phyloP scores from a whole-genome alignment of 2,113 vertebrate genomes.

The Gobio gobio region DNA sequence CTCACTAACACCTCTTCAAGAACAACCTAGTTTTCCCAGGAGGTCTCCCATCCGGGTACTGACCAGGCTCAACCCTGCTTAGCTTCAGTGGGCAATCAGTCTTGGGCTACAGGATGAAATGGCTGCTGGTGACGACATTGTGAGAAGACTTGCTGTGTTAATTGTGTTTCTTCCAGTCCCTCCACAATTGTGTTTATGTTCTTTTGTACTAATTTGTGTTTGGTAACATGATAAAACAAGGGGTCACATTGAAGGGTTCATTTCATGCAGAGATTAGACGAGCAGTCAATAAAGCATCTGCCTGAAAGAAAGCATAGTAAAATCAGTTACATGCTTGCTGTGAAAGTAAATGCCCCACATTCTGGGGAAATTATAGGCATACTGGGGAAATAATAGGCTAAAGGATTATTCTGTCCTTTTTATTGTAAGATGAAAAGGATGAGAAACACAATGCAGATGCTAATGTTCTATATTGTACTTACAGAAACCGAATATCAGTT shows the following conservation, averaged over 20 bases:
- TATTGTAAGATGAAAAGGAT: constrained; percentile 1
- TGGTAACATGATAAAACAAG: constrained; percentile 5
- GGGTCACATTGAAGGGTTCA: background rate
- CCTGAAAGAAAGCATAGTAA: background rate
- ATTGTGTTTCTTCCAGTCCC: background rate
- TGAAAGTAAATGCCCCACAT: background rate
- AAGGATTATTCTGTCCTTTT: background rate
- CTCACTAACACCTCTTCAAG: too few relatives aligned
- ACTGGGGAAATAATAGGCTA: background rate
- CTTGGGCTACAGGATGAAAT: too few relatives aligned
- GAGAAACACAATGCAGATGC: background rate
- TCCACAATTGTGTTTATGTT: background rate
- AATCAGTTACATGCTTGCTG: constrained; percentile 21
- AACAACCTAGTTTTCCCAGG: too few relatives aligned
- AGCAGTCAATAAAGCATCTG: constrained; percentile 4
- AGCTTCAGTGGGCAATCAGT: too few relatives aligned
- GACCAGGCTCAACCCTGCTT: too few relatives aligned
- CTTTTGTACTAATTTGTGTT: background rate
- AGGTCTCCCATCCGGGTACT: too few relatives aligned
- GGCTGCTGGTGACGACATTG: too few relatives aligned
- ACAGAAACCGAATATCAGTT: background rate
- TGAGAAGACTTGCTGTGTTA: background rate
- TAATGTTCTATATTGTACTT: background rate
- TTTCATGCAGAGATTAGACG: constrained; percentile 1
- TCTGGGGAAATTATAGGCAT: background rate